Conservation (phyloP, 2,888 invertebrate genomes). For the Diarsia brunnea region DNA sequence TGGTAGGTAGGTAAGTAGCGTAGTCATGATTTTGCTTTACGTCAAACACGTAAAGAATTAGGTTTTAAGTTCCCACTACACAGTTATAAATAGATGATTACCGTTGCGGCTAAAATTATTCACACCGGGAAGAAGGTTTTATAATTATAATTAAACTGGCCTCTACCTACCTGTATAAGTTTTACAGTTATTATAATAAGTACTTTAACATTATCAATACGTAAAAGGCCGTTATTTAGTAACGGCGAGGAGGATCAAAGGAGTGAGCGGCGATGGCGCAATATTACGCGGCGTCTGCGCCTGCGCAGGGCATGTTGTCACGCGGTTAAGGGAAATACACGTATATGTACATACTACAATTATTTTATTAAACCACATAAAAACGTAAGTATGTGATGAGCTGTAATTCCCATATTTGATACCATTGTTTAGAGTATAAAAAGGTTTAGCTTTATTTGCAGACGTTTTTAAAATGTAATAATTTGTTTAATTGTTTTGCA, state of each 20-base stretch:
- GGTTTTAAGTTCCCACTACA: conserved; percentile 4
- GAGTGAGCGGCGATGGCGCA: conserved; percentile 39
- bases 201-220: conserved; percentile 45
- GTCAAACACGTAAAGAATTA: conserved; percentile 8
- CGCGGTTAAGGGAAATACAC: conserved; percentile 58
- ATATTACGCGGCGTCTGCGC: conserved; percentile 42
- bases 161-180: conserved; percentile 7
- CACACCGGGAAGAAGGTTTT: conserved; percentile 28
- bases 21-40: conserved; percentile 9
- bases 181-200: conserved; percentile 43
- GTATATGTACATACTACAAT: neutral
- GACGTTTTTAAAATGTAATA: neutral
- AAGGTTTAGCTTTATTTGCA: neutral
- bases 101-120: conserved; percentile 32
- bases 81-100: conserved; percentile 26
- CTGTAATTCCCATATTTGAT: conserved; percentile 19
- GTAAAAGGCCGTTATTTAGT: conserved; percentile 50
- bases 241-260: conserved; percentile 51
- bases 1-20: conserved; percentile 1
- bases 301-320: conserved; percentile 44
- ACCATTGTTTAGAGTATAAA: conserved; percentile 11
- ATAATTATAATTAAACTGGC: conserved; percentile 20
- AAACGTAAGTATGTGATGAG: conserved; percentile 1
- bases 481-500: neutral
- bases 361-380: conserved; percentile 14